A percentile compares a stretch with the other conserved stretches of the same genome.
phyloP scores from a whole-genome alignment of 1,140 invertebrate species.

The Drosophila tristis region DNA sequence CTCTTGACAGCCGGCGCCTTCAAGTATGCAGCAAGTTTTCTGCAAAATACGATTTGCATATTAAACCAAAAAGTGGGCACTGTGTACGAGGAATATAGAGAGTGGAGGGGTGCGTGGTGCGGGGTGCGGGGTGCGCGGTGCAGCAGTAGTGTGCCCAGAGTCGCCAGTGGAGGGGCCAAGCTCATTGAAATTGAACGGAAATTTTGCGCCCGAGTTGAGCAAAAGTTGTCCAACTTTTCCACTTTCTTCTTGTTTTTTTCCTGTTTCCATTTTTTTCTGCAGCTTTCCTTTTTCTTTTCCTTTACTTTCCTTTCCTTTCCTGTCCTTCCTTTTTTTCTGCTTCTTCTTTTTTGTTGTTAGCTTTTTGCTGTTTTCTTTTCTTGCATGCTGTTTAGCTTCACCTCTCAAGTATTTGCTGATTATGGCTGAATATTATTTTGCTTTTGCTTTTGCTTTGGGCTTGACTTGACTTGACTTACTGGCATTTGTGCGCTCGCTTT shows the following conservation, averaged over 20 bases:
- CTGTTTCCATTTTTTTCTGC: slow-evolving; percentile 2
- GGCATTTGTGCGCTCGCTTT: slow-evolving; percentile 62
- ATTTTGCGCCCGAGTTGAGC: slow-evolving; percentile 53
- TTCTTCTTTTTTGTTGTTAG: slow-evolving; percentile 4
- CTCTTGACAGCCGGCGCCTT: slow-evolving; percentile 56
- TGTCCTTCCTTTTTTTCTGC: slow-evolving; percentile 20
- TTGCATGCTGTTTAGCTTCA: slow-evolving; percentile 29
- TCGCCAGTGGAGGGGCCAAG: neutral
- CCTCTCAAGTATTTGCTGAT: slow-evolving; percentile 42
- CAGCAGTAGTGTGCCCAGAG: too few species aligned
- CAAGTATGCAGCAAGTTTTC: slow-evolving; percentile 65
- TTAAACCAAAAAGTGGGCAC: slow-evolving; percentile 24
- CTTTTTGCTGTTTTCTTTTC: slow-evolving; percentile 27
- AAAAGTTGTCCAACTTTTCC: slow-evolving; percentile 44
- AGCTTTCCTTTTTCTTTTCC: neutral
- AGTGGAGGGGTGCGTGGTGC: too few species aligned
- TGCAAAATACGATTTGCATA: slow-evolving; percentile 57
- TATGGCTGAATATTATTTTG: slow-evolving; percentile 32
- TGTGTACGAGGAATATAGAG: too few species aligned
- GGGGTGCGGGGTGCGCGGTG: neutral
- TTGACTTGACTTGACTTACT: neutral
- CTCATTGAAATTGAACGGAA: slow-evolving; percentile 53
- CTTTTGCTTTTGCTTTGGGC: too few species aligned
- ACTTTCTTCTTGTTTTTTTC: slow-evolving; percentile 21
- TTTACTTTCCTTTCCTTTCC: neutral